Conservation (phyloP, 2,888 invertebrate species). For the Palloptera scutellata region DNA sequence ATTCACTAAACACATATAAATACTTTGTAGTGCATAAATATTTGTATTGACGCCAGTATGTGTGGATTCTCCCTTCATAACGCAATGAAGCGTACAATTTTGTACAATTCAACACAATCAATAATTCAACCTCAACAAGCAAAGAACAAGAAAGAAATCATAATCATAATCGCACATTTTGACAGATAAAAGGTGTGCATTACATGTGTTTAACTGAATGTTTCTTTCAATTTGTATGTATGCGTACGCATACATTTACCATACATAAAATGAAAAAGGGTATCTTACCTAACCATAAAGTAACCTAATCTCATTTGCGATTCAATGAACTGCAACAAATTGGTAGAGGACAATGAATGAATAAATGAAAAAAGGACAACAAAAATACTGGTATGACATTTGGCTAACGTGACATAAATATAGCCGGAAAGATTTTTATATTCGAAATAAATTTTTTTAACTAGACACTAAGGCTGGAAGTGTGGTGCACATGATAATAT, state of each 20-base stretch:
- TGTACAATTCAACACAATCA: constrained; percentile 48
- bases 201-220: constrained; percentile 43
- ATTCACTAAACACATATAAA: constrained; percentile 29
- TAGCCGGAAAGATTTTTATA: too few relatives aligned
- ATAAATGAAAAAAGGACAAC: too few relatives aligned
- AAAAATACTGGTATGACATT: too few relatives aligned
- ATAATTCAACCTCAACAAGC: constrained; percentile 32
- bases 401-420: too few relatives aligned
- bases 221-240: constrained; percentile 10
- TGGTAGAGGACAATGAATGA: not conserved
- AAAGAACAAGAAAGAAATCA: constrained; percentile 17
- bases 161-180: constrained; percentile 33
- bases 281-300: constrained; percentile 26
- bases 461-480: too few relatives aligned
- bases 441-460: too few relatives aligned
- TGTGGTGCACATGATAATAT: too few relatives aligned
- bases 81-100: constrained; percentile 50
- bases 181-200: constrained; percentile 46
- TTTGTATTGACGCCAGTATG: not conserved
- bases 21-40: constrained; percentile 26
- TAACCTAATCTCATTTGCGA: constrained; percentile 39
- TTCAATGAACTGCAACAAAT: constrained; percentile 37
- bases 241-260: not conserved
- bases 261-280: constrained; percentile 22
- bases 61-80: constrained; percentile 21